Base-by-base conservation (phyloP, 2,797 vertebrate species). In the Neosilurus mollespiculum region DNA sequence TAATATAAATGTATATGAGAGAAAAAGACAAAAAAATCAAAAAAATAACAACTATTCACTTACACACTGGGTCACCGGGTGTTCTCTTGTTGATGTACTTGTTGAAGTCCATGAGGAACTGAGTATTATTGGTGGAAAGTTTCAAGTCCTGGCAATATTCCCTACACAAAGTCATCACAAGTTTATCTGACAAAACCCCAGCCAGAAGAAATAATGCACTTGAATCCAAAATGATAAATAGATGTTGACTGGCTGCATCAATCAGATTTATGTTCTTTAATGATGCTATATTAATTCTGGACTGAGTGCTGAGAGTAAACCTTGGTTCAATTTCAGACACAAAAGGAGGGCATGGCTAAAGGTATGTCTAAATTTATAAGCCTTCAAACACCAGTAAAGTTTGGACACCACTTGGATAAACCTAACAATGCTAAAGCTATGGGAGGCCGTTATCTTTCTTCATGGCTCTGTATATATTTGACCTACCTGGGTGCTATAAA, bases 121-220 rank as follows among this genome's bases (percentile, higher is more conserved):
- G 96, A 14, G 96, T 97, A 92, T 97, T 99, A 93, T 99, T 99
- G 87, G 93, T 91, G 61, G 95, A 96, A 89, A 95, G 88, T 92
- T 96, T 98, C 89, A 98, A 92, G 59, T 97, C 96, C 82, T 87
- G 96, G 92, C 98, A 99, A 90, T 98, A 99, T 84, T 97, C 96
- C 93, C 98, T 99, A 85, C 18, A 83, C 9, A 69, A 54, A 64
- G 61, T 53, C 71, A 82, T 82, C 30, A 75, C 59, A 82, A 73
- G 59, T 75, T 75, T 26, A 73, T 67, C 4, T 56, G 49, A 75
- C 49, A 73, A 64, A 73, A 56, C 4, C 34, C 24, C 43, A n/a
- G 34, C 14, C 70, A 77, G n/a, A 49, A 30, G 24, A 37, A 59
- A 9, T 4, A 59, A 18, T 76, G 30, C 54, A 18, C 18, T 73